These are phyloP conservation scores for Anoplius nigerrimus DNA, from an alignment of 2,888 invertebrate species.

Conservation along the genomic window DNA sequence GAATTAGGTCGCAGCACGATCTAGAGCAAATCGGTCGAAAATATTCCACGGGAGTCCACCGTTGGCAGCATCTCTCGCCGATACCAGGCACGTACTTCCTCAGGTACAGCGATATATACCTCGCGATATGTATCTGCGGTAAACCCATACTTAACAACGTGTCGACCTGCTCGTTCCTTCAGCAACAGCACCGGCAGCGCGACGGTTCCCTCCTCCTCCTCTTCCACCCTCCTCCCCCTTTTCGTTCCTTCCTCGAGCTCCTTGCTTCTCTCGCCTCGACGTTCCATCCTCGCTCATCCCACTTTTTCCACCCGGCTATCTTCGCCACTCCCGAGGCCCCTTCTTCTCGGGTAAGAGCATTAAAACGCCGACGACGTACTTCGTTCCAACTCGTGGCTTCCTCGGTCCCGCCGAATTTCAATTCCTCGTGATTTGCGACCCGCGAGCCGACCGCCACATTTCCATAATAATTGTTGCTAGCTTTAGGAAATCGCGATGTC, in stretches of 20 bases:
- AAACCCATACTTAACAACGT: slow-evolving; percentile 65
- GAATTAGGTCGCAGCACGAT: not conserved
- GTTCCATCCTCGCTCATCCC: slow-evolving; percentile 13
- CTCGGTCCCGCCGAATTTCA: slow-evolving; percentile 50
- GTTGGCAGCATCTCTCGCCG: slow-evolving; percentile 44
- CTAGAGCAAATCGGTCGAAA: not conserved
- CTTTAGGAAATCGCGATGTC: slow-evolving; percentile 22
- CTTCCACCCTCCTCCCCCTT: slow-evolving; percentile 11
- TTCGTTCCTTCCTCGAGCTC: slow-evolving; percentile 37
- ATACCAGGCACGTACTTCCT: slow-evolving; percentile 48
- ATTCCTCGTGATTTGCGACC: slow-evolving; percentile 47
- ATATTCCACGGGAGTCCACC: not conserved
- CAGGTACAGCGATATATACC: slow-evolving; percentile 53
- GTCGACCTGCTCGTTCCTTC: slow-evolving; percentile 50
- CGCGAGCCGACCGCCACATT: slow-evolving; percentile 45
- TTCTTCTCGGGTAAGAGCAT: slow-evolving; percentile 44
- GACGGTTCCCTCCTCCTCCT: slow-evolving; percentile 11
- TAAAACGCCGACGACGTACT: slow-evolving; percentile 55
- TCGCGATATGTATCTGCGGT: slow-evolving; percentile 63
- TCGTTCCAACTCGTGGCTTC: slow-evolving; percentile 52
- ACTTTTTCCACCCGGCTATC: slow-evolving; percentile 7
- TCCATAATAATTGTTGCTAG: slow-evolving; percentile 56
- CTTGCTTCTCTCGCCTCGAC: slow-evolving; percentile 18
- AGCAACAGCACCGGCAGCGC: slow-evolving; percentile 25
- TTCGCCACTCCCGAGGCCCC: slow-evolving; percentile 17